A percentile compares a stretch with the other conserved stretches of the same genome.
These are phyloP conservation scores for Arctopsyche grandis DNA, from an alignment of 1,140 invertebrate genomes.

Conservation along the genomic window DNA sequence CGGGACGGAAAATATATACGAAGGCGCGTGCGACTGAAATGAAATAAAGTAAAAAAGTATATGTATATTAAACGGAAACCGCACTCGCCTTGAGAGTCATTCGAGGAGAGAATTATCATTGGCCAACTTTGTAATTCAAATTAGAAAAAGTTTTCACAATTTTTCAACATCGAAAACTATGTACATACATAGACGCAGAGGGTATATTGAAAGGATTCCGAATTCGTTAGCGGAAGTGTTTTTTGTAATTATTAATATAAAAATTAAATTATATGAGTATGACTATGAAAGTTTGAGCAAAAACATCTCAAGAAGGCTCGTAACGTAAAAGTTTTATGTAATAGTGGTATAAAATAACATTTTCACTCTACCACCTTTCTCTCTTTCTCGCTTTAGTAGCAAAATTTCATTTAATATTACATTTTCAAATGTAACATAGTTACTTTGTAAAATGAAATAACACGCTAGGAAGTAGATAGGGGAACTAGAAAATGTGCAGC, in stretches of 20 bases:
- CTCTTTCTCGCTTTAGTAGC: neutral
- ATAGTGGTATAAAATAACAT: conserved; percentile 13
- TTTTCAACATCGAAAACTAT: neutral
- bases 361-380: neutral
- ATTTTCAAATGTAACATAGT: no score
- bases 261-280: no score
- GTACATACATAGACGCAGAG: no score
- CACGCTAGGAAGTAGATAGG: no score
- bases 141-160: neutral
- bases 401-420: neutral
- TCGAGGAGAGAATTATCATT: conserved; percentile 2
- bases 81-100: neutral
- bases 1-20: neutral
- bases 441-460: no score
- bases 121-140: conserved; percentile 6
- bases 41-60: no score
- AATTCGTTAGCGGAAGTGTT: neutral
- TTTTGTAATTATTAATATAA: no score
- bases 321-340: neutral
- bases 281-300: no score
- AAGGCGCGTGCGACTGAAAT: neutral
- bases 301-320: neutral
- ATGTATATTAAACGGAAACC: neutral
- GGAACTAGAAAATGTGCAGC: no score
- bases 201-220: neutral